Evolutionary conservation across 2,888 invertebrate genomes (phyloP).

Genomic region (Plusia festucae): DNA sequence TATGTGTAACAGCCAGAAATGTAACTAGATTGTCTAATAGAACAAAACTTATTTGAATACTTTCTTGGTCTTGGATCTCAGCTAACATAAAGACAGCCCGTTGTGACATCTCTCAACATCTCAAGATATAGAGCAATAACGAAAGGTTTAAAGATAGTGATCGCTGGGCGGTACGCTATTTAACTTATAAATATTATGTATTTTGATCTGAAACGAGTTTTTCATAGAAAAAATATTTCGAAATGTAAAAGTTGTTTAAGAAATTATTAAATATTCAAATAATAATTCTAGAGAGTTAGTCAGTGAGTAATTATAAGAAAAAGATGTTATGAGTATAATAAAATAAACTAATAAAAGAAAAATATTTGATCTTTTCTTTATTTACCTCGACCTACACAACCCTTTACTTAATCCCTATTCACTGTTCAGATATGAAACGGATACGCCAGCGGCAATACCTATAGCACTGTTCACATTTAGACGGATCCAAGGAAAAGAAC

Average conservation of each 20-base stretch:
- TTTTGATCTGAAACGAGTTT: conserved; percentile 82
- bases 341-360: conserved; percentile 81
- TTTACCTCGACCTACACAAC: not conserved
- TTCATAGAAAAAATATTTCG: conserved; percentile 80
- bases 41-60: conserved; percentile 35
- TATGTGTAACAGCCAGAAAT: conserved; percentile 61
- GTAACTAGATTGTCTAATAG: conserved; percentile 59
- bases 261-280: conserved; percentile 87
- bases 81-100: conserved; percentile 41
- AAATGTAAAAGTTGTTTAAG: conserved; percentile 83
- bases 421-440: too few relatives aligned
- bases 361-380: conserved; percentile 18
- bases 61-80: conserved; percentile 43
- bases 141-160: conserved; percentile 58
- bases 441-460: too few relatives aligned
- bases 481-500: too few relatives aligned
- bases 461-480: too few relatives aligned
- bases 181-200: conserved; percentile 65
- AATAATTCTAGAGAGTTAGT: conserved; percentile 87
- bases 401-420: not conserved
- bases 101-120: conserved; percentile 43
- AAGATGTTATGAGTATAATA: conserved; percentile 88
- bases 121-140: conserved; percentile 63
- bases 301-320: conserved; percentile 85
- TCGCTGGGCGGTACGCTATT: conserved; percentile 62